Evolutionary conservation across 2,113 vertebrate genomes (phyloP), one percentile per base, ranked within the genome.

Genomic region (Gymnogyps californianus): DNA sequence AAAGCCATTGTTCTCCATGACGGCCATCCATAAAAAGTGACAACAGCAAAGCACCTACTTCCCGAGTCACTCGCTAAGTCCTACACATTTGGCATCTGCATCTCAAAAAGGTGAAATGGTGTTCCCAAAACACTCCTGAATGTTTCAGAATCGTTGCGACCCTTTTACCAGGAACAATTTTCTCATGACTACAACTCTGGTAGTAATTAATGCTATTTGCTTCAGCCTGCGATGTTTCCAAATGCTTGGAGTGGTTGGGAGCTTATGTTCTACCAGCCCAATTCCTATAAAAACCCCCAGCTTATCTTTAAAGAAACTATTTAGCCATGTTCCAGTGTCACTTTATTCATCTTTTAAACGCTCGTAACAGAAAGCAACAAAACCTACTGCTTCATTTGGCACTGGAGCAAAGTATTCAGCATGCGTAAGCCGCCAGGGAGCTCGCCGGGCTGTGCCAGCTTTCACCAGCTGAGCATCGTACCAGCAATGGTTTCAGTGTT

Each of bases 401-500:
- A 42, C 32, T 4, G n/a, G 36, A 94, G 87, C 34, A 80, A 90
- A 94, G 82, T 16, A 75, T 66, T 74, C 32, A 20, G 36, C 32
- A 3, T 31, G 62, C 0, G 1, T n/a, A 77, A 87, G n/a, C 42
- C 4, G 2, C 64, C 61, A 61, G 46, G 75, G 89, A 89, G 64
- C 71, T 80, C 1, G 5, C 14, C 0, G 13, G 71, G 26, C 75
- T 17, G 38, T 67, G 94, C 83, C 93, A 96, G 87, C 75, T 34
- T 78, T 85, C 19, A 51, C 97, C 95, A 96, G 93, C 93, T 87
- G 94, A 96, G 74, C 40, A 2, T 47, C 6, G 13, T 6, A 93
- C 75, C 91, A 94, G 95, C 95, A 95, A 91, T 64, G 90, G 87
- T 18, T 24, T 93, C 94, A 88, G 66, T 86, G 89, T 95, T 95